These are phyloP conservation scores for Mus spicilegus DNA, from an alignment of 2,113 vertebrate species.

Conservation along the genomic window DNA sequence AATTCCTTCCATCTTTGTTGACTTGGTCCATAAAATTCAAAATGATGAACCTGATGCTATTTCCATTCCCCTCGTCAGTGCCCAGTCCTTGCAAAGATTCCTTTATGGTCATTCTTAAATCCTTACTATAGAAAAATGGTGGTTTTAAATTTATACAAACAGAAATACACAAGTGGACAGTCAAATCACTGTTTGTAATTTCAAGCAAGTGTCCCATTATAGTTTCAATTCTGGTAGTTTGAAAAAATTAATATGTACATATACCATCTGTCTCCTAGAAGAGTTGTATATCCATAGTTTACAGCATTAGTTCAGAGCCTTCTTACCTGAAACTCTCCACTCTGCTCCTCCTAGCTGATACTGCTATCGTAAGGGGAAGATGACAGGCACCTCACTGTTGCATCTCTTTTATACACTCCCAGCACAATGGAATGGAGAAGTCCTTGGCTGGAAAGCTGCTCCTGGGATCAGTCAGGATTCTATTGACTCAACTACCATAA, in stretches of 20 bases:
- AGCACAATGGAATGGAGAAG: not conserved
- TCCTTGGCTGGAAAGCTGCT: conserved; percentile 10
- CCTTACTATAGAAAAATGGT: not conserved
- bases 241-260: not conserved
- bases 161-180: not conserved
- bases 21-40: not conserved
- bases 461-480: conserved; percentile 30
- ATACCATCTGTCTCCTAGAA: not conserved
- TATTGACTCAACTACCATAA: conserved; percentile 35
- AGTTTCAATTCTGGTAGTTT: not conserved
- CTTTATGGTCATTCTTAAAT: not conserved
- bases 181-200: conserved; percentile 23
- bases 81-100: not conserved
- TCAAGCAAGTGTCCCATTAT: not conserved
- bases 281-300: not conserved
- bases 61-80: fast-evolving
- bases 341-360: not conserved
- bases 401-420: conserved; percentile 59
- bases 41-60: not conserved
- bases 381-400: not conserved
- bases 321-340: conserved; percentile 51
- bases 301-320: not conserved
- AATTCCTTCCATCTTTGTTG: not conserved
- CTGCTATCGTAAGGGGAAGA: not conserved
- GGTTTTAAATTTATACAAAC: not conserved